These are phyloP conservation scores for Trachelus stipa DNA, from an alignment of 2,888 invertebrate species.

Conservation along the genomic window DNA sequence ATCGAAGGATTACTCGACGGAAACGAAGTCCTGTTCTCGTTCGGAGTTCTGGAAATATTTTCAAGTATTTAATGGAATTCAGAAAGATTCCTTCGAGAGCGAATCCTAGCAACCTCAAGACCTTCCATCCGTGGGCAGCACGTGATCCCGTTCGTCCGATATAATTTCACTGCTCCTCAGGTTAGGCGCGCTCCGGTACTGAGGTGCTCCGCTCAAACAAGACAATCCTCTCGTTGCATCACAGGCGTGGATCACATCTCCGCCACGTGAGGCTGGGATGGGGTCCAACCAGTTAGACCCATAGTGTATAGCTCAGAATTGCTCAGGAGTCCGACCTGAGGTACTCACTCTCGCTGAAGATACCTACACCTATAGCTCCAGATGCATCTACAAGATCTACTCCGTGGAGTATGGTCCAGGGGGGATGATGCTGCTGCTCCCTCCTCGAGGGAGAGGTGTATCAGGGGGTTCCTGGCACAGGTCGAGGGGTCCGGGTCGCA, in stretches of 20 bases:
- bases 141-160: slow-evolving; percentile 13
- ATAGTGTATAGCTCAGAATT: background rate
- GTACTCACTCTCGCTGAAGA: background rate
- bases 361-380: background rate
- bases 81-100: background rate
- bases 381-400: background rate
- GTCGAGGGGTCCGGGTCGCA: slow-evolving; percentile 66
- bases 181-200: slow-evolving; percentile 10
- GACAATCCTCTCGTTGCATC: slow-evolving; percentile 52
- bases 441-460: slow-evolving; percentile 21
- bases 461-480: slow-evolving; percentile 42
- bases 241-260: slow-evolving; percentile 61
- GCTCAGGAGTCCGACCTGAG: background rate
- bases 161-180: slow-evolving; percentile 24
- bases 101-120: background rate
- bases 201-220: slow-evolving; percentile 14
- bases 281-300: background rate
- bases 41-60: background rate
- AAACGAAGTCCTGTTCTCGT: background rate
- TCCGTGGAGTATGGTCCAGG: slow-evolving; percentile 1
- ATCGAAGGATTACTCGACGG: background rate
- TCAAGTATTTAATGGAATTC: background rate
- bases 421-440: slow-evolving; percentile 13
- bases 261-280: slow-evolving; percentile 48
- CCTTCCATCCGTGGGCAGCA: background rate